A percentile compares a stretch with the other conserved stretches of the same genome.
phyloP scores from a whole-genome alignment of 2,888 invertebrate species.

The Alviniconcha strummeri region DNA sequence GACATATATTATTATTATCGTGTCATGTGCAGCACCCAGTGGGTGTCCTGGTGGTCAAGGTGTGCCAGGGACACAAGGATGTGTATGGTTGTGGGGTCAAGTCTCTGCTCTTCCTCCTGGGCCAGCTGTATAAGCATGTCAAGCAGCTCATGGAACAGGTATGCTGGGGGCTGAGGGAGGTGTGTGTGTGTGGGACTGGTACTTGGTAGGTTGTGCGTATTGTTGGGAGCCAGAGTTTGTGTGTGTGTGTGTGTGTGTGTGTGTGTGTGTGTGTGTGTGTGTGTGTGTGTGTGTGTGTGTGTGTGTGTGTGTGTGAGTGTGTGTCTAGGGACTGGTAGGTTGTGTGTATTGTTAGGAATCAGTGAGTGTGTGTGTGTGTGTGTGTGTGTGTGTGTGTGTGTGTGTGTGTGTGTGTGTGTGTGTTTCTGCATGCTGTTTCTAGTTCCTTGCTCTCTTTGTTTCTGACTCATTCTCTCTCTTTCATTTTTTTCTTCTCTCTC shows the following conservation, averaged over 20 bases:
- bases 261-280: too few relatives aligned
- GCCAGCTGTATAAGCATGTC: constrained; percentile 2
- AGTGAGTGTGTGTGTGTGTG: not conserved
- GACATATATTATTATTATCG: not conserved
- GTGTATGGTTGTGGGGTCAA: constrained; percentile 34
- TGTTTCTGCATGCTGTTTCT: not conserved
- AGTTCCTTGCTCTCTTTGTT: too few relatives aligned
- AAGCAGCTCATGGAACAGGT: constrained; percentile 8
- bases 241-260: too few relatives aligned
- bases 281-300: too few relatives aligned
- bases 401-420: not conserved
- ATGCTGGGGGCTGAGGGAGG: not conserved
- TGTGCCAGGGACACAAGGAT: constrained; percentile 30
- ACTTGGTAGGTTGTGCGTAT: too few relatives aligned
- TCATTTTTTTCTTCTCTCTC: too few relatives aligned
- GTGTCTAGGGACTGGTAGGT: not conserved
- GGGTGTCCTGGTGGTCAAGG: constrained; percentile 29
- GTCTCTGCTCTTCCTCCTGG: constrained; percentile 33
- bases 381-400: constrained; percentile 1
- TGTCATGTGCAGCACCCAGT: constrained; percentile 26
- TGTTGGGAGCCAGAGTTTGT: too few relatives aligned
- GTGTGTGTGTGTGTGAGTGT: not conserved
- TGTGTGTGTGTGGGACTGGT: too few relatives aligned
- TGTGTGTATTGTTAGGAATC: not conserved
- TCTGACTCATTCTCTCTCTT: not conserved